Conservation (phyloP, 2,888 invertebrate genomes). For the Eupithecia pulchellata region DNA sequence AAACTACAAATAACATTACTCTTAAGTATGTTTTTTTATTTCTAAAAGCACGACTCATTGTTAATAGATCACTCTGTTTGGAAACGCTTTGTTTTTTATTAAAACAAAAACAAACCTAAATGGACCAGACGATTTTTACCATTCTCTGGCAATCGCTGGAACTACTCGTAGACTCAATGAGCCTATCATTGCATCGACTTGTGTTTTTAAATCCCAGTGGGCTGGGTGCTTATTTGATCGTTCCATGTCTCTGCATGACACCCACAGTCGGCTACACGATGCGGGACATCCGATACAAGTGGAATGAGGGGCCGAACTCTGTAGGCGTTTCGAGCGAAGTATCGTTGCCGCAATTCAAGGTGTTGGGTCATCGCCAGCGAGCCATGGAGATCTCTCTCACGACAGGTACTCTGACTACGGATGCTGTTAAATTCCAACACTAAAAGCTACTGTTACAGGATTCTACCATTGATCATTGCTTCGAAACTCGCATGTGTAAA, state of each 20-base stretch:
- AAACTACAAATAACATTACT: not conserved
- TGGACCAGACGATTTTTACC: constrained; percentile 10
- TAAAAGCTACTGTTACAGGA: not conserved
- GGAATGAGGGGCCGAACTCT: constrained; percentile 97
- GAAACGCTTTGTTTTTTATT: constrained; percentile 50
- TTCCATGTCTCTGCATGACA: constrained; percentile 82
- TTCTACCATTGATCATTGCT: constrained; percentile 18
- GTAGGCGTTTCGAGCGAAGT: constrained; percentile 97
- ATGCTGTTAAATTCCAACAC: constrained; percentile 41
- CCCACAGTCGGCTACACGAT: constrained; percentile 97
- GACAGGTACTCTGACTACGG: constrained; percentile 89
- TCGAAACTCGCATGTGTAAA: constrained; percentile 24
- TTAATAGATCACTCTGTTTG: constrained; percentile 38
- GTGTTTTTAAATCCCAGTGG: constrained; percentile 74
- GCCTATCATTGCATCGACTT: constrained; percentile 37
- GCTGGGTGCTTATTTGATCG: constrained; percentile 82
- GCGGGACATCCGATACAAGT: constrained; percentile 98
- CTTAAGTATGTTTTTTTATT: not conserved
- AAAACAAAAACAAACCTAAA: not conserved
- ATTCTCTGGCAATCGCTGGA: constrained; percentile 19
- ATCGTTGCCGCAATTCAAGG: constrained; percentile 98
- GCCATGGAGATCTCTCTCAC: constrained; percentile 97
- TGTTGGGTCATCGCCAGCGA: constrained; percentile 96
- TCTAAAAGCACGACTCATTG: constrained; percentile 4
- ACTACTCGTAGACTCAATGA: constrained; percentile 20